Conservation (phyloP, 2,888 invertebrate species). For the Oligia latruncula region DNA sequence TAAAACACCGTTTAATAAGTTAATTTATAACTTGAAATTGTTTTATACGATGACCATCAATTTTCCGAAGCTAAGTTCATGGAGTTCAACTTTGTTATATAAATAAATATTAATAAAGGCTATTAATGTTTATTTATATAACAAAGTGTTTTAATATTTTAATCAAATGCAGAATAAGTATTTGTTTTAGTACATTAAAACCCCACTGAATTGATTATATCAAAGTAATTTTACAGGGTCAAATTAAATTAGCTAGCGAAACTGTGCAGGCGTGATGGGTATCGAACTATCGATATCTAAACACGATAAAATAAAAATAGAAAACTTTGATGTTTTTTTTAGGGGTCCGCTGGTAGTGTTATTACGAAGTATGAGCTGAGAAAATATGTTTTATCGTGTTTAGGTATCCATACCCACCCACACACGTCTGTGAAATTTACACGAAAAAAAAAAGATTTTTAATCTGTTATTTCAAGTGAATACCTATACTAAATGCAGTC, state of each 20-base stretch:
- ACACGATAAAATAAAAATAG: no score
- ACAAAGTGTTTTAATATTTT: background rate
- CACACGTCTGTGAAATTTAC: no score
- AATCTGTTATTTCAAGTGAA: no score
- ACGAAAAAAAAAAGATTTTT: no score
- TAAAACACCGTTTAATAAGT: slow-evolving; percentile 11
- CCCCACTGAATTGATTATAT: background rate
- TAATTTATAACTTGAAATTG: slow-evolving; percentile 7
- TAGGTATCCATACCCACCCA: no score
- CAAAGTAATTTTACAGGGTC: background rate
- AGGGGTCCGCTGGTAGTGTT: background rate
- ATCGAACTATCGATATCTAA: no score
- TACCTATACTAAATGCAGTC: no score
- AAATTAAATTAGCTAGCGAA: background rate
- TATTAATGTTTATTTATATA: no score
- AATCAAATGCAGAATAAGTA: background rate
- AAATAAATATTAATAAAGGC: slow-evolving; percentile 10
- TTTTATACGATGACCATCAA: slow-evolving; percentile 16
- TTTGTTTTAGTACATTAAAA: no score
- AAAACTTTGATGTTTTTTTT: background rate
- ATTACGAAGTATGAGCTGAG: background rate
- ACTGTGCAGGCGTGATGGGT: background rate
- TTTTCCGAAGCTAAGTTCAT: slow-evolving; percentile 17
- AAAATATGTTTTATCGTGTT: background rate
- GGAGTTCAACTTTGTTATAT: slow-evolving; percentile 6